Percentiles rank a stretch among this genome's conserved stretches.
Conservation (phyloP, 2,888 invertebrate genomes). For the Zeuzera pyrina region DNA sequence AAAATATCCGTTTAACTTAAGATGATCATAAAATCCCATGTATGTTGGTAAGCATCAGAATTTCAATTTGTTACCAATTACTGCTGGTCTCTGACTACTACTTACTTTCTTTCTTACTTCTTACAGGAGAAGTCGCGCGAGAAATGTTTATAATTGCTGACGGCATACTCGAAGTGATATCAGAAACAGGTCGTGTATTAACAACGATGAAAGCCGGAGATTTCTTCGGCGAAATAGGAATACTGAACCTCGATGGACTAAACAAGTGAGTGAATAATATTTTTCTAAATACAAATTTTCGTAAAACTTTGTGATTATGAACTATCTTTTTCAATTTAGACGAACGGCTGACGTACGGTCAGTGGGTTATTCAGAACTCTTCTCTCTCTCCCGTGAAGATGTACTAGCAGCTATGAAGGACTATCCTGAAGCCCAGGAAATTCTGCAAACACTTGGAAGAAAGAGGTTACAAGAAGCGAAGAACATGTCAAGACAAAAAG, state of each 20-base stretch:
- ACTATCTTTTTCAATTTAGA: constrained; percentile 63
- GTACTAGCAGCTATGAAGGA: constrained; percentile 96
- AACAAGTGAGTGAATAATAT: constrained; percentile 82
- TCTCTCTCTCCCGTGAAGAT: constrained; percentile 94
- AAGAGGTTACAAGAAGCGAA: constrained; percentile 90
- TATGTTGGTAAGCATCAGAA: no score
- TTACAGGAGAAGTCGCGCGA: constrained; percentile 85
- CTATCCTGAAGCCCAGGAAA: constrained; percentile 96
- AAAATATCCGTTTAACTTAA: no score
- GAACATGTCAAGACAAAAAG: constrained; percentile 58
- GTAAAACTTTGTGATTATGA: neutral
- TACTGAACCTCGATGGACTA: constrained; percentile 93
- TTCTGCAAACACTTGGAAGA: constrained; percentile 89
- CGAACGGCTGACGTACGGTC: constrained; percentile 97
- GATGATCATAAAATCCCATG: no score
- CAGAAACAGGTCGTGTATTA: constrained; percentile 92
- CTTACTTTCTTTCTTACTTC: constrained; percentile 3
- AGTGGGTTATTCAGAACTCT: constrained; percentile 95
- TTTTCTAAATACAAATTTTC: neutral
- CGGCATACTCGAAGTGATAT: constrained; percentile 95
- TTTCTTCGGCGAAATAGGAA: constrained; percentile 98
- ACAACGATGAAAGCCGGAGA: constrained; percentile 98
- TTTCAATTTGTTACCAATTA: no score
- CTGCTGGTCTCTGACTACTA: neutral
- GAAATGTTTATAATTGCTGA: constrained; percentile 99